Evolutionary conservation across 2,888 invertebrate genomes (phyloP), one percentile per base, ranked within the genome.

Genomic region (Branchellion lobata): DNA sequence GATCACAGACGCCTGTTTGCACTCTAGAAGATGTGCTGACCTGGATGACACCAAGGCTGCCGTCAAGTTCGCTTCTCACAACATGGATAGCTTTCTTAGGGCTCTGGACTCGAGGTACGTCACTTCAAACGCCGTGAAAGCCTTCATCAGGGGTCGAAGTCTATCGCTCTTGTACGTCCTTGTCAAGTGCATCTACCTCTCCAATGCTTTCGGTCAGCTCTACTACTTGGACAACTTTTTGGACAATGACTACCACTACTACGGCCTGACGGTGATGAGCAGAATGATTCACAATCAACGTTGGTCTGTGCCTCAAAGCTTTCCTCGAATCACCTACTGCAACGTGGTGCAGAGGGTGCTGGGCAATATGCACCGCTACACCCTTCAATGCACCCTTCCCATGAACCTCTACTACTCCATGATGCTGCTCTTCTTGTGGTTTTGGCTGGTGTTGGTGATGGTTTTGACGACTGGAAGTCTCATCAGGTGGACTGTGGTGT

Each of bases 181-280:
- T 82, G 85, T 86, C 81, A 88, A 88, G 82, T 81, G 87, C 24
- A 83, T 88, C 57, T 88, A 88, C 82, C 84, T 88, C 81, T 83
- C 85, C 71, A 88, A 88, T 83, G 87, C 87, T 65, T 84, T 88
- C 31, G 87, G 88, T n/a, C 89, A 89, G 84, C 85, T 89, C 76
- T 87, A 88, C 82, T 84, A 88, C 79, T 85, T 89, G 72, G 89
- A 89, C 83, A 85, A 86, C 81, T 89, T 89, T 81, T 85, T 89
- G 31, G 88, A 88, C 47, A 86, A 85, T 47, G 85, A 86, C 40
- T 83, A 81, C 80, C 81, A 82, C 47, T 47, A 83, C 53, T 82
- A 83, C 68, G 83, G 83, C 8, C 71, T 82, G 33, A 82, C 82
- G 61, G 82, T 83, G 1, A 24, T 83, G 24, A 53, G 65, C 1